A percentile compares a stretch with the other conserved stretches of the same genome.
Conservation (phyloP, 2,113 vertebrate genomes). For the Brachirus orientalis region DNA sequence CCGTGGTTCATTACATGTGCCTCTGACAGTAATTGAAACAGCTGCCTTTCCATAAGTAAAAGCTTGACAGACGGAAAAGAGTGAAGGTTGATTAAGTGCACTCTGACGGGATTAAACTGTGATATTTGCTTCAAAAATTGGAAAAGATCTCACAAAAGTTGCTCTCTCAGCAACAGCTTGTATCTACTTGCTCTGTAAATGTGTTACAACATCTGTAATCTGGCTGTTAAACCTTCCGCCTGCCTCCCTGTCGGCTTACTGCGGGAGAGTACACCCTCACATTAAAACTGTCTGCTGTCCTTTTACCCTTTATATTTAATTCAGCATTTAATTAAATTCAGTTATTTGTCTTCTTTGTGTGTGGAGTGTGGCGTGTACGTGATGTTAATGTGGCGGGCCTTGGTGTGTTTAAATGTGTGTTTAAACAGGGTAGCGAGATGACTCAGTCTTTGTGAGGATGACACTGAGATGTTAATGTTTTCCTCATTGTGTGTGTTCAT, state of each 20-base stretch:
- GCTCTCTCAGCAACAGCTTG: constrained; percentile 27
- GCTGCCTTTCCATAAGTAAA: no score
- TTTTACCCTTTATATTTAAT: constrained; percentile 1
- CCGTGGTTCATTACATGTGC: not conserved
- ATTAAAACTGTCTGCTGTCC: constrained; percentile 4
- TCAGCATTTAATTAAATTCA: constrained; percentile 1
- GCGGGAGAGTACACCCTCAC: not conserved
- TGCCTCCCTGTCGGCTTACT: constrained; percentile 36
- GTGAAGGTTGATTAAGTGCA: no score
- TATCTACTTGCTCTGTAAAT: constrained; percentile 2
- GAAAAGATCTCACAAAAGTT: constrained; percentile 31
- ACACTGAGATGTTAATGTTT: not conserved
- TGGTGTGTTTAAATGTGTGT: not conserved
- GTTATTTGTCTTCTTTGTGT: not conserved
- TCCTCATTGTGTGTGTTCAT: no score
- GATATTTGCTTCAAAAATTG: constrained; percentile 10
- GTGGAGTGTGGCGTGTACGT: not conserved
- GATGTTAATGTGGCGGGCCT: not conserved
- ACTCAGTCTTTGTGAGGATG: constrained; percentile 3
- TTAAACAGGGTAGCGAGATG: no score
- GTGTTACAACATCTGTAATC: constrained; percentile 30
- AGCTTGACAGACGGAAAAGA: no score
- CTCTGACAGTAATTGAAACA: no score
- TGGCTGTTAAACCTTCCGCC: constrained; percentile 25
- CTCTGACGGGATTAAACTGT: not conserved